phyloP scores from a whole-genome alignment of 2,888 invertebrate genomes.

The Tetragonisca angustula region DNA sequence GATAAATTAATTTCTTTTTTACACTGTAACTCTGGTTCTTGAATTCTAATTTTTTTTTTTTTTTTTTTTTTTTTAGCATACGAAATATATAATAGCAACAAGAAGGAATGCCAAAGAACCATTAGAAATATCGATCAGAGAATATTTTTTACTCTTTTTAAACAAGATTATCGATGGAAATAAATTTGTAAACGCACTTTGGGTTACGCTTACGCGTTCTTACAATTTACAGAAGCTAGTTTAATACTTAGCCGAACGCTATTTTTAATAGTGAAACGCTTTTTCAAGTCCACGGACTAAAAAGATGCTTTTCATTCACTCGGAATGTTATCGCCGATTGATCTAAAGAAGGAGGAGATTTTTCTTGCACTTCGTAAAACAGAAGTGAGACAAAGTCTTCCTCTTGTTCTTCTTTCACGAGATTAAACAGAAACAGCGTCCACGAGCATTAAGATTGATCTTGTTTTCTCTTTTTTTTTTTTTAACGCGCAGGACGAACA shows the following conservation, averaged over 20 bases:
- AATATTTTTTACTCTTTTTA: constrained; percentile 8
- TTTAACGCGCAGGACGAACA: constrained; percentile 49
- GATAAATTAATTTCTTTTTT: constrained; percentile 16
- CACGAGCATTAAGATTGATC: constrained; percentile 46
- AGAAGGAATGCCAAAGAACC: constrained; percentile 64
- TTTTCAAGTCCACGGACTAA: constrained; percentile 61
- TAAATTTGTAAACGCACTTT: constrained; percentile 60
- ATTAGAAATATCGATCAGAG: constrained; percentile 34
- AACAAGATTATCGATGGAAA: constrained; percentile 4
- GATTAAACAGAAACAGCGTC: constrained; percentile 48
- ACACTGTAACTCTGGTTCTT: constrained; percentile 23
- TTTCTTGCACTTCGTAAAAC: constrained; percentile 61
- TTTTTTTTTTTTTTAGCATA: constrained; percentile 12
- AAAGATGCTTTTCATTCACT: constrained; percentile 58
- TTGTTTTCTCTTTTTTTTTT: constrained; percentile 27
- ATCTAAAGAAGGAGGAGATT: constrained; percentile 56
- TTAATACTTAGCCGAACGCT: constrained; percentile 56
- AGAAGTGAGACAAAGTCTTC: constrained; percentile 66
- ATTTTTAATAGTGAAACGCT: constrained; percentile 60
- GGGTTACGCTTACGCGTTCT: constrained; percentile 72
- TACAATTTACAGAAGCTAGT: constrained; percentile 77
- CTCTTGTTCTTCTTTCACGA: constrained; percentile 47
- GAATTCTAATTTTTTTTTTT: constrained; percentile 2
- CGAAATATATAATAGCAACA: constrained; percentile 30
- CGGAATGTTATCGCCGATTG: constrained; percentile 66